Conservation (phyloP, 2,888 invertebrate genomes). For the Drosophila atripex region DNA sequence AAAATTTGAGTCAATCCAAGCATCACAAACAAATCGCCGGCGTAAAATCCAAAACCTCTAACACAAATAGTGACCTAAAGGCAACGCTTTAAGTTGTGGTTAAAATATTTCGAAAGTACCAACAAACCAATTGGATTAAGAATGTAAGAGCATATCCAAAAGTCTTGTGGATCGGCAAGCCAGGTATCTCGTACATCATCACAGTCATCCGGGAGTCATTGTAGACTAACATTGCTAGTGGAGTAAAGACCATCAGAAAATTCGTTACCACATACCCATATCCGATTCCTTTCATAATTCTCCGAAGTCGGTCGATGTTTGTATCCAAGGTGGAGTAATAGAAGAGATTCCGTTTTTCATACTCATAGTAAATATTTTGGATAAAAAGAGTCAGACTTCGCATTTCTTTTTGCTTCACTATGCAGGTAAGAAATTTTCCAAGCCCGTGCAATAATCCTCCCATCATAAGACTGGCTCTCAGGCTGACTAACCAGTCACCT, state of each 20-base stretch:
- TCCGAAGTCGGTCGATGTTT: conserved; percentile 42
- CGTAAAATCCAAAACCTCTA: conserved; percentile 49
- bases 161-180: conserved; percentile 40
- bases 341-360: conserved; percentile 24
- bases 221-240: conserved; percentile 25
- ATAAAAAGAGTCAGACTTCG: conserved; percentile 12
- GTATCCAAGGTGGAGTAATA: conserved; percentile 29
- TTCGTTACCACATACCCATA: conserved; percentile 49
- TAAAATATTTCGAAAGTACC: not conserved
- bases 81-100: not conserved
- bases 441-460: conserved; percentile 47
- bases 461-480: conserved; percentile 52
- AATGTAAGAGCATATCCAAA: conserved; percentile 43
- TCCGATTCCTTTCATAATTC: conserved; percentile 36
- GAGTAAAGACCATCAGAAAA: conserved; percentile 32
- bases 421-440: conserved; percentile 34
- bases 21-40: conserved; percentile 47
- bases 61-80: conserved; percentile 19
- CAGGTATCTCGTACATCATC: conserved; percentile 53
- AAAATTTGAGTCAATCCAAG: conserved; percentile 50
- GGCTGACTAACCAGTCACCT: conserved; percentile 44
- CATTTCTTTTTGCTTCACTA: conserved; percentile 45
- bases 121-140: conserved; percentile 27
- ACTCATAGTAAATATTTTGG: conserved; percentile 33
- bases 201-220: conserved; percentile 53